phyloP scores from a whole-genome alignment of 37 sponge, comb jelly and placozoan genomes.

The Oopsacas minuta region DNA sequence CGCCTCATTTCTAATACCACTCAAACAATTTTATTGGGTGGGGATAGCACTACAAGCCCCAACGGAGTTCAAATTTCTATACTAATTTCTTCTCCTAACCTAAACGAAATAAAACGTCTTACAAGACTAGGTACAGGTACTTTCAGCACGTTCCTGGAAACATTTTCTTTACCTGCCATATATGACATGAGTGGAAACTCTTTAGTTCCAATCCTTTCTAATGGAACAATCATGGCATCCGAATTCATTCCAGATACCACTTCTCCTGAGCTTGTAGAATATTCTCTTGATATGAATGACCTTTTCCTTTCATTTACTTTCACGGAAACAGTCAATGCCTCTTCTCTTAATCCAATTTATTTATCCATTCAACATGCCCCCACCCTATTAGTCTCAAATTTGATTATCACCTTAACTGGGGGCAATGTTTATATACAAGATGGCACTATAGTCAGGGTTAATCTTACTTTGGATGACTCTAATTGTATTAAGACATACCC shows the following conservation, averaged over 20 bases:
- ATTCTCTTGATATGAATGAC: slow-evolving; percentile 45
- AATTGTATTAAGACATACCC: slow-evolving; percentile 50
- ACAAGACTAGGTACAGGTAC: slow-evolving; percentile 29
- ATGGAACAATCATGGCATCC: slow-evolving; percentile 29
- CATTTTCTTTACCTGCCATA: slow-evolving; percentile 28
- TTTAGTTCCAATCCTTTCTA: slow-evolving; percentile 22
- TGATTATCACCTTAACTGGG: slow-evolving; percentile 38
- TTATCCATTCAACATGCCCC: slow-evolving; percentile 34
- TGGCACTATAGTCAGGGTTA: slow-evolving; percentile 26
- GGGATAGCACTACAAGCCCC: slow-evolving; percentile 23
- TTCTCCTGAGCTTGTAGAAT: slow-evolving; percentile 30
- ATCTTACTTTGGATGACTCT: slow-evolving; percentile 36
- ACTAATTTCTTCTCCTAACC: slow-evolving; percentile 27
- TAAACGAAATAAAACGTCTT: slow-evolving; percentile 48
- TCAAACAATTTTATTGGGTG: slow-evolving; percentile 33
- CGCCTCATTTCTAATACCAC: background rate
- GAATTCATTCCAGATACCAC: slow-evolving; percentile 35
- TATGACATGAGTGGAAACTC: slow-evolving; percentile 57
- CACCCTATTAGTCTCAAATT: slow-evolving; percentile 25
- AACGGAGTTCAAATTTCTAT: slow-evolving; percentile 43
- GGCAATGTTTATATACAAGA: slow-evolving; percentile 44
- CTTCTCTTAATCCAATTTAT: slow-evolving; percentile 39
- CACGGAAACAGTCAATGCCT: slow-evolving; percentile 58
- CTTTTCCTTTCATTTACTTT: slow-evolving; percentile 45
- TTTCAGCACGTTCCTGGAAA: slow-evolving; percentile 36